Percentiles rank a stretch among this genome's conserved stretches.
Evolutionary conservation across 2,113 vertebrate genomes (phyloP).

Genomic region (Gorsachius goisagi): DNA sequence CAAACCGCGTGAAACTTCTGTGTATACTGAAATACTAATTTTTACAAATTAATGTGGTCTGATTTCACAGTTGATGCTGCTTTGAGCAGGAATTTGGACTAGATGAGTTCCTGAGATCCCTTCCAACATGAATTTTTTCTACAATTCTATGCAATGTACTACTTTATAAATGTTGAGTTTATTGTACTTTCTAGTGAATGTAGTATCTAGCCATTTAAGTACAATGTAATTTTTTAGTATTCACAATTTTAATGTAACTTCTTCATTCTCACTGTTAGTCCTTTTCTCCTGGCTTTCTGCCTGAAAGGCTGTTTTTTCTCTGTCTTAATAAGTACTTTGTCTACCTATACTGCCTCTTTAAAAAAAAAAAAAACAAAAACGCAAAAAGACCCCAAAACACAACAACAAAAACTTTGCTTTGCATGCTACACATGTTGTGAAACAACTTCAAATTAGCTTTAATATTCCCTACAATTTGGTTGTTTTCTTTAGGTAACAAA

Average conservation of each 20-base stretch:
- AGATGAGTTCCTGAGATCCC: neutral
- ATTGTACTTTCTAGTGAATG: neutral
- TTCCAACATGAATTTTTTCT: neutral
- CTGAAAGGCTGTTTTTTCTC: constrained; percentile 1
- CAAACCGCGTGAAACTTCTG: neutral
- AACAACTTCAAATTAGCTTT: constrained; percentile 8
- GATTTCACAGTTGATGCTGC: neutral
- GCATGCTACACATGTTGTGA: neutral
- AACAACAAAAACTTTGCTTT: neutral
- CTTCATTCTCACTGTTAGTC: neutral
- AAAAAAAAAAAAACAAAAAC: neutral
- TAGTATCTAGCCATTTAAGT: neutral
- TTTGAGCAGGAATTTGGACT: neutral
- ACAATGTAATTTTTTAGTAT: neutral
- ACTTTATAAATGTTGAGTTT: neutral
- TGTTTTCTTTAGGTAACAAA: constrained; percentile 83
- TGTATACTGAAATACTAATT: neutral
- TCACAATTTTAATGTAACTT: neutral
- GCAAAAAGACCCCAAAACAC: neutral
- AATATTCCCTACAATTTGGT: constrained; percentile 9
- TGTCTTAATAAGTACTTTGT: constrained; percentile 8
- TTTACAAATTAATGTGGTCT: neutral
- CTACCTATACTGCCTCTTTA: neutral
- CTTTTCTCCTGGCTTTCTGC: neutral
- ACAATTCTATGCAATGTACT: neutral